A percentile compares a stretch with the other conserved stretches of the same genome.
These are phyloP conservation scores for Ctenopoma kingsleyae DNA, from an alignment of 2,797 vertebrate species.

Conservation along the genomic window DNA sequence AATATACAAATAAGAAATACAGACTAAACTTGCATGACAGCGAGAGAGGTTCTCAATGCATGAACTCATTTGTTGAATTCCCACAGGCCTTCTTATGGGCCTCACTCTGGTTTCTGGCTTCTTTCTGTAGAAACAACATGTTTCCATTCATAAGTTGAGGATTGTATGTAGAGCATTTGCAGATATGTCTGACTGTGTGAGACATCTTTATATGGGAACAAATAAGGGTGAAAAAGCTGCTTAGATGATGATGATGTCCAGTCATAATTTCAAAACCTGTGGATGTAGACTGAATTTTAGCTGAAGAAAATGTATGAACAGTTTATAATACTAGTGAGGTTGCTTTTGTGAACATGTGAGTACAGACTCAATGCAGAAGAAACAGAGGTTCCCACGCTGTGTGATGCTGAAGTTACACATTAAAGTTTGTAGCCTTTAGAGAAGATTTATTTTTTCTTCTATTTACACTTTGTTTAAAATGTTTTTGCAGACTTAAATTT, in stretches of 20 bases:
- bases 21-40: slow-evolving; percentile 18
- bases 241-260: not conserved
- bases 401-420: too few relatives aligned
- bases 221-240: not conserved
- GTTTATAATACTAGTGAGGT: too few relatives aligned
- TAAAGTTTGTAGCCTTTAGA: too few relatives aligned
- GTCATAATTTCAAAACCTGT: not conserved
- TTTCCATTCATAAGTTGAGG: slow-evolving; percentile 10
- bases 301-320: too few relatives aligned
- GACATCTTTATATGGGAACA: not conserved
- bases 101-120: slow-evolving; percentile 32
- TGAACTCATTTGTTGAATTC: slow-evolving; percentile 30
- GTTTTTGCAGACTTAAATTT: too few relatives aligned
- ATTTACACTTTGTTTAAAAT: too few relatives aligned
- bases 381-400: too few relatives aligned
- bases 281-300: too few relatives aligned
- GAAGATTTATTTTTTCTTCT: too few relatives aligned
- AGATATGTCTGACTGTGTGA: slow-evolving; percentile 1
- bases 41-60: slow-evolving; percentile 13
- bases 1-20: not conserved
- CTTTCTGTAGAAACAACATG: slow-evolving; percentile 26
- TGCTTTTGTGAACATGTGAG: too few relatives aligned
- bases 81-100: slow-evolving; percentile 17
- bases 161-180: slow-evolving; percentile 5
- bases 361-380: too few relatives aligned